Percentiles rank a stretch among this genome's conserved stretches.
Evolutionary conservation across 2,113 vertebrate species (phyloP).

Genomic region (Recurvirostra avosetta): DNA sequence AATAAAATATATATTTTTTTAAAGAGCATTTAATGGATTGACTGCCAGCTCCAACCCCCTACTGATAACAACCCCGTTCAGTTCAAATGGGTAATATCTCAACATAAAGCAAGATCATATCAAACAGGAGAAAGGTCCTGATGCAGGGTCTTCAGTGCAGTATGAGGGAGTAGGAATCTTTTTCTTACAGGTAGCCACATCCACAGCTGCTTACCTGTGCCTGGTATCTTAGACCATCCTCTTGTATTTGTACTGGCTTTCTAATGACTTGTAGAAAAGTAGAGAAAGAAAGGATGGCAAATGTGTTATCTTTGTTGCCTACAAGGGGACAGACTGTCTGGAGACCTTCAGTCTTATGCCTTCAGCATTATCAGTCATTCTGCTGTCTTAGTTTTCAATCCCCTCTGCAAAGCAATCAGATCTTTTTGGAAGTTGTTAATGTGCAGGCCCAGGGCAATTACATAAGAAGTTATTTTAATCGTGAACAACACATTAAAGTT

Average conservation of each 20-base stretch:
- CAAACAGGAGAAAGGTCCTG: not conserved
- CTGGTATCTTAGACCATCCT: not conserved
- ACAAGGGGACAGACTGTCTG: not conserved
- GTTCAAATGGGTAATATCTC: not conserved
- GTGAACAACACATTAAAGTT: not conserved
- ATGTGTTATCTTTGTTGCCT: not conserved
- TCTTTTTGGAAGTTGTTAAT: constrained; percentile 15
- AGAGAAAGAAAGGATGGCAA: not conserved
- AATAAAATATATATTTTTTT: not conserved
- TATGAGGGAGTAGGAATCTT: not conserved
- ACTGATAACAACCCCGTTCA: not conserved
- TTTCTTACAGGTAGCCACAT: not conserved
- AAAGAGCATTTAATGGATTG: not conserved
- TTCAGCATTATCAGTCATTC: not conserved
- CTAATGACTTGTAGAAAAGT: not conserved
- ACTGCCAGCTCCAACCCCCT: not conserved
- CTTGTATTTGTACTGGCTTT: not conserved
- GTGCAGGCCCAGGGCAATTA: constrained; percentile 5
- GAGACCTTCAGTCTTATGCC: not conserved
- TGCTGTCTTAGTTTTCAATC: not conserved
- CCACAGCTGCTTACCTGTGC: not conserved
- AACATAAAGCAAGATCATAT: not conserved
- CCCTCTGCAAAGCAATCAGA: not conserved
- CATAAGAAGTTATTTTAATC: constrained; percentile 25
- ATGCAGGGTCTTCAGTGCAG: not conserved